Evolutionary conservation across 2,888 invertebrate species (phyloP), one percentile per base, ranked within the genome.

Genomic region (Lottia gigantea): DNA sequence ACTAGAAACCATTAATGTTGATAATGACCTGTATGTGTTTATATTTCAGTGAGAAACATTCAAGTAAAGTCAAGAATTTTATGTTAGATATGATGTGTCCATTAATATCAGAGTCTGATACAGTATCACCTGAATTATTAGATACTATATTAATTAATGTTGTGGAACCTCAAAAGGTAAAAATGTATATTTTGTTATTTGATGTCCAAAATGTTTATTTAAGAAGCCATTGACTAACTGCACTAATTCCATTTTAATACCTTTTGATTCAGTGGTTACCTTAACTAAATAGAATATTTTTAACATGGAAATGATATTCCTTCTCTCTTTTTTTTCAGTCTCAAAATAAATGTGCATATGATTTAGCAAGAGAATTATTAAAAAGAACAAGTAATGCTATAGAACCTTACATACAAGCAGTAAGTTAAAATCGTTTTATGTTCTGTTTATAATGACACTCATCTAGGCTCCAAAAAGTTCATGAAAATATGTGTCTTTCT

Each of bases 41-140:
- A 31, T 69, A 14, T 81, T 82, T 65, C 88, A 96, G 95, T 89
- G 96, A 96, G 88, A 96, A 97, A 87, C 98, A 98, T 90, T 97
- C 97, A 14, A 93, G 93, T 16, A 96, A 97, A 90, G 97, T 98
- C 65, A 97, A 96, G 86, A 95, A 95, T 75, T 97, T 98, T 89
- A 97, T 98, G 94, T 90, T 98, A 84, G 98, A 98, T 88, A 95
- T 98, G 68, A 91, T 98, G 76, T 94, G 95, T 83, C 97, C 98
- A 0, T 91, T 98, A 62, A 95, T 98, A 82, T 95, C 95, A 26
- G 98, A 98, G 90, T 95, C 96, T 11, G 98, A 98, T 88, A 93
- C 95, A 81, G 95, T 98, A 66, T 95, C 97, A 79, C 95, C 95
- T 87, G 96, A 97, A 88, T 91, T 98, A 14, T 91, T 98, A 72